These are phyloP conservation scores for Tinea semifulvella DNA, from an alignment of 2,888 invertebrate genomes.

Conservation along the genomic window DNA sequence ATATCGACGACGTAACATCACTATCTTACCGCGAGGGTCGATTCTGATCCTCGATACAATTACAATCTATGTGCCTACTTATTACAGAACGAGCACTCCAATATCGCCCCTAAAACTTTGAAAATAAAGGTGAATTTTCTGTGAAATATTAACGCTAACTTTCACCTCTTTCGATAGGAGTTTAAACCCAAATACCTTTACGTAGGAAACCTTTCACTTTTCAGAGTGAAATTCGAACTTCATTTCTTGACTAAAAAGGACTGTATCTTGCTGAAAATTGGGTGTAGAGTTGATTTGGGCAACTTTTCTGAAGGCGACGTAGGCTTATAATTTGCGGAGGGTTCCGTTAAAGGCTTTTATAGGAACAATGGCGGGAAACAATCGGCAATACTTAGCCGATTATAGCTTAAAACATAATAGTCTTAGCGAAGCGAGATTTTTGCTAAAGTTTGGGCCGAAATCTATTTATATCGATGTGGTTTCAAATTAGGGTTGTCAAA, in stretches of 20 bases:
- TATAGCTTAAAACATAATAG: conserved; percentile 49
- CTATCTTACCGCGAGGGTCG: conserved; percentile 36
- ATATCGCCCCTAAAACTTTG: conserved; percentile 28
- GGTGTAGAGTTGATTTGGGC: conserved; percentile 31
- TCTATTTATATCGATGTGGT: too few relatives aligned
- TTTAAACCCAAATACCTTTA: conserved; percentile 64
- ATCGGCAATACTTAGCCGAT: conserved; percentile 63
- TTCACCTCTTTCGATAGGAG: conserved; percentile 66
- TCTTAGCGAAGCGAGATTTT: conserved; percentile 61
- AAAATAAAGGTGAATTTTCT: conserved; percentile 29
- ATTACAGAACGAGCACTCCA: conserved; percentile 49
- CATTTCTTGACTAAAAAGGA: too few relatives aligned
- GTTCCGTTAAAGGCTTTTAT: conserved; percentile 41
- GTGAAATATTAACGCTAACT: conserved; percentile 40
- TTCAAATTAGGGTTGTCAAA: too few relatives aligned
- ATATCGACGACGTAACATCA: conserved; percentile 33
- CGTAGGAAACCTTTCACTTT: conserved; percentile 65
- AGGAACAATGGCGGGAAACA: conserved; percentile 59
- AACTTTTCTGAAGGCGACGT: conserved; percentile 47
- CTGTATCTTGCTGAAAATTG: conserved; percentile 26
- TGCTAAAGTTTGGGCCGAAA: conserved; percentile 24
- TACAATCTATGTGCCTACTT: conserved; percentile 59
- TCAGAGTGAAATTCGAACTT: too few relatives aligned
- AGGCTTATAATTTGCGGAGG: conserved; percentile 26
- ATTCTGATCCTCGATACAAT: conserved; percentile 62